Evolutionary conservation across 2,797 vertebrate genomes (phyloP).

Genomic region (Pseudochromis fuscus): DNA sequence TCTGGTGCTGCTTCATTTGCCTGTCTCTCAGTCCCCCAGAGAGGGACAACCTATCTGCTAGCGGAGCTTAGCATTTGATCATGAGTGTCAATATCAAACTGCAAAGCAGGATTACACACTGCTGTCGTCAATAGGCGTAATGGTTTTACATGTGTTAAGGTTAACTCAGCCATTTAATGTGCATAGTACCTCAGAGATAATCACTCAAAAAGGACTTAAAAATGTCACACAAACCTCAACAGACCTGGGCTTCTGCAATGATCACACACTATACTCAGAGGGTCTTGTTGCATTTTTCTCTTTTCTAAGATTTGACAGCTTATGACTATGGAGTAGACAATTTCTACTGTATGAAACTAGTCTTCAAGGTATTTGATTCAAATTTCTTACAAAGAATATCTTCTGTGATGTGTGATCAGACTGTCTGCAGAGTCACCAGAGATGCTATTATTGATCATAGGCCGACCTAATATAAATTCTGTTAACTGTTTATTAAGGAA

Average conservation of each 20-base stretch:
- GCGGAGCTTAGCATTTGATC: slow-evolving; percentile 86
- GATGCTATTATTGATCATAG: slow-evolving; percentile 82
- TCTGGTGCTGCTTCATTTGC: slow-evolving; percentile 85
- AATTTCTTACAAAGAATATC: slow-evolving; percentile 73
- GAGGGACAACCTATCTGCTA: slow-evolving; percentile 83
- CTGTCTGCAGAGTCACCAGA: slow-evolving; percentile 80
- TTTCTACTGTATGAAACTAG: slow-evolving; percentile 78
- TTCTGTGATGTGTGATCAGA: slow-evolving; percentile 81
- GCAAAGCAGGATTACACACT: slow-evolving; percentile 83
- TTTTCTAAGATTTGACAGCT: slow-evolving; percentile 82
- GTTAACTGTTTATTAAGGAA: slow-evolving; percentile 81
- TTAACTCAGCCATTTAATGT: slow-evolving; percentile 86
- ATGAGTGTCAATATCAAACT: slow-evolving; percentile 86
- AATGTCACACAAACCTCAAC: slow-evolving; percentile 82
- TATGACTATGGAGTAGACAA: slow-evolving; percentile 83
- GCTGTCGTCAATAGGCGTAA: slow-evolving; percentile 83
- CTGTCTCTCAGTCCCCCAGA: slow-evolving; percentile 79
- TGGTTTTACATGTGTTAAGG: slow-evolving; percentile 85
- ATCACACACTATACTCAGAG: slow-evolving; percentile 83
- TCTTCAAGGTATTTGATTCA: slow-evolving; percentile 83
- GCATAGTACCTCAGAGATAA: slow-evolving; percentile 82
- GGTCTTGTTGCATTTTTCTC: slow-evolving; percentile 83
- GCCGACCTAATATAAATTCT: slow-evolving; percentile 79
- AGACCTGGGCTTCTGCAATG: slow-evolving; percentile 78
- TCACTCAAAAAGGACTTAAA: slow-evolving; percentile 83